Evolutionary conservation across 1,140 invertebrate species (phyloP).

Genomic region (Macrocentrus cingulum): DNA sequence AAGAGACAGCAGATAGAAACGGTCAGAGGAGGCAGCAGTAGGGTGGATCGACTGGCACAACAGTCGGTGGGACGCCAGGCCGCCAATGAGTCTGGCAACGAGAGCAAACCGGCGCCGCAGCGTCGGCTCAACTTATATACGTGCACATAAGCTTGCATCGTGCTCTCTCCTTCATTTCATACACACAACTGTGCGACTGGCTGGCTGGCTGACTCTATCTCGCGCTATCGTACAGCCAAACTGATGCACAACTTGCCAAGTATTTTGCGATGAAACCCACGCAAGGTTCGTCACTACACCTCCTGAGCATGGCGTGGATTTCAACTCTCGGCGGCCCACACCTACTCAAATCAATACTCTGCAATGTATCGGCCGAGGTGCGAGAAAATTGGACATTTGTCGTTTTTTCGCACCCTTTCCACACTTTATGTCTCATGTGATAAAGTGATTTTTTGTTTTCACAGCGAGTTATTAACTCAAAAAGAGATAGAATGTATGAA

Average conservation of each 20-base stretch:
- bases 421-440: not conserved
- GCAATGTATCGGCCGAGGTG: too few species aligned
- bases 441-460: too few species aligned
- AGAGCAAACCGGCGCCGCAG: slow-evolving; percentile 42
- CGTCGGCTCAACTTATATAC: slow-evolving; percentile 34
- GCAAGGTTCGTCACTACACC: not conserved
- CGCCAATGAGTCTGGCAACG: slow-evolving; percentile 52
- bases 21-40: not conserved
- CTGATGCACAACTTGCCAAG: slow-evolving; percentile 8
- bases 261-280: slow-evolving; percentile 17
- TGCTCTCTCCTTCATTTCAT: slow-evolving; percentile 2
- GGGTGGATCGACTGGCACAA: slow-evolving; percentile 27
- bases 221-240: slow-evolving; percentile 3
- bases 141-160: slow-evolving; percentile 13
- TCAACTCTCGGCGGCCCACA: too few species aligned
- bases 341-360: too few species aligned
- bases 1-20: slow-evolving; percentile 13
- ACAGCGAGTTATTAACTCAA: too few species aligned
- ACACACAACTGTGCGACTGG: not conserved
- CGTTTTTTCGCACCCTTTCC: too few species aligned
- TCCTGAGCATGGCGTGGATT: too few species aligned
- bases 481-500: too few species aligned
- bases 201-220: not conserved
- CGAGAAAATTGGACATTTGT: too few species aligned
- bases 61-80: slow-evolving; percentile 43